Percentiles rank a stretch among this genome's conserved stretches.
phyloP scores from a whole-genome alignment of 2,888 invertebrate genomes.

The Lochmaea crataegi region DNA sequence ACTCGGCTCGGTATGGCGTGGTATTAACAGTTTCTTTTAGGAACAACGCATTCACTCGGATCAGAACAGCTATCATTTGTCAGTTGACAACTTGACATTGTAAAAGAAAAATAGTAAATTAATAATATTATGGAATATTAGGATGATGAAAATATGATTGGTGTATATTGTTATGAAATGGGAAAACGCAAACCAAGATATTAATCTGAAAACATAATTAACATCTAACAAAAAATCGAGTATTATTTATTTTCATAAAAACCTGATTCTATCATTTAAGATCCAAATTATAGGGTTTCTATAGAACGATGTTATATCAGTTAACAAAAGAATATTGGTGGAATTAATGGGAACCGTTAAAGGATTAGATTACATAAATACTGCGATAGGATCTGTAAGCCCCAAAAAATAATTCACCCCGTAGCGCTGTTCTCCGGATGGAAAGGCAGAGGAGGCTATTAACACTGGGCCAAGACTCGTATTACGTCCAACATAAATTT shows the following conservation, averaged over 20 bases:
- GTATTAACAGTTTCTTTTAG: too few relatives aligned
- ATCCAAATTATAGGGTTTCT: not conserved
- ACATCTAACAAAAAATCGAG: not conserved
- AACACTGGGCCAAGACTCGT: not conserved
- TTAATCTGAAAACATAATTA: not conserved
- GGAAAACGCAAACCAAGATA: too few relatives aligned
- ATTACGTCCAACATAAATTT: conserved; percentile 1
- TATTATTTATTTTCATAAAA: not conserved
- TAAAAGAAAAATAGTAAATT: too few relatives aligned
- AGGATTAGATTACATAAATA: conserved; percentile 15
- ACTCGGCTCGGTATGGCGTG: too few relatives aligned
- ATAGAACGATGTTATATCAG: not conserved
- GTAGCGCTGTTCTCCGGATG: not conserved
- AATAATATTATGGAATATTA: too few relatives aligned
- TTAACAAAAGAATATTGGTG: not conserved
- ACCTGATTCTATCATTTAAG: not conserved
- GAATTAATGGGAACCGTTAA: conserved; percentile 1
- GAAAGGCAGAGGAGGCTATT: conserved; percentile 2
- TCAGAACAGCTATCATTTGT: too few relatives aligned
- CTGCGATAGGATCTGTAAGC: conserved; percentile 1
- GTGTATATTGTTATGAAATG: too few relatives aligned
- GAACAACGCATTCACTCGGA: too few relatives aligned
- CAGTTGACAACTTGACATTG: too few relatives aligned
- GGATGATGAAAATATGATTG: too few relatives aligned
- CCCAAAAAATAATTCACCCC: conserved; percentile 8